Conservation (phyloP, 2,797 vertebrate genomes). For the Taenioides sp. region DNA sequence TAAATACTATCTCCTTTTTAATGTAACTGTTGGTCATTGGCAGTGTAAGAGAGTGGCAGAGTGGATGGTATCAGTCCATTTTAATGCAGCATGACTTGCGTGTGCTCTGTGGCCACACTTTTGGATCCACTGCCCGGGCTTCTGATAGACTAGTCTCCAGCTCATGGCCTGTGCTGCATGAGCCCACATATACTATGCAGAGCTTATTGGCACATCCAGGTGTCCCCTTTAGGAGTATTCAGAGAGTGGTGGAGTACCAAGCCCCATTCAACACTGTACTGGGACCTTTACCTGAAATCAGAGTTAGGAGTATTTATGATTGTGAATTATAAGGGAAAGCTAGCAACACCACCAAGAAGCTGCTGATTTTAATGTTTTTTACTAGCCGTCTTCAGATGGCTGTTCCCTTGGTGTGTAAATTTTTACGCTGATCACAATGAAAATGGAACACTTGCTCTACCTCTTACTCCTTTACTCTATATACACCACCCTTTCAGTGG, state of each 20-base stretch:
- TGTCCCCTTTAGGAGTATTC: constrained; percentile 61
- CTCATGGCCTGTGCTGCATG: constrained; percentile 36
- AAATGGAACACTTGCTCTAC: constrained; percentile 79
- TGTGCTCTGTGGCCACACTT: constrained; percentile 47
- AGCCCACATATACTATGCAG: constrained; percentile 66
- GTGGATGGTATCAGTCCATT: constrained; percentile 58
- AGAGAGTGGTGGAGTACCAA: constrained; percentile 25
- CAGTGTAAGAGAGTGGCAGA: constrained; percentile 55
- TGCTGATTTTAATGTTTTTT: constrained; percentile 49
- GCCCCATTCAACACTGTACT: constrained; percentile 62
- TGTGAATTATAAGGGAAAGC: constrained; percentile 75
- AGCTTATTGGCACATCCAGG: constrained; percentile 44
- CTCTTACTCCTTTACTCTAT: constrained; percentile 77
- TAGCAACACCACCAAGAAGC: constrained; percentile 73
- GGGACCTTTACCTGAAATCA: constrained; percentile 63
- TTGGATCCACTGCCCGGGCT: constrained; percentile 65
- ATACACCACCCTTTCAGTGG: constrained; percentile 65
- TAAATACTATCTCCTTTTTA: constrained; percentile 70
- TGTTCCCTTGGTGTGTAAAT: constrained; percentile 63
- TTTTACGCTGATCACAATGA: constrained; percentile 69
- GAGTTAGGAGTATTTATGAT: constrained; percentile 67
- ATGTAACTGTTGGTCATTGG: constrained; percentile 46
- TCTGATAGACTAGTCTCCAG: constrained; percentile 31
- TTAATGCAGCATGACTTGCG: constrained; percentile 58
- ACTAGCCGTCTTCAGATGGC: constrained; percentile 60